Evolutionary conservation across 1,140 invertebrate genomes (phyloP).

Genomic region (Zaprionus nigranus): DNA sequence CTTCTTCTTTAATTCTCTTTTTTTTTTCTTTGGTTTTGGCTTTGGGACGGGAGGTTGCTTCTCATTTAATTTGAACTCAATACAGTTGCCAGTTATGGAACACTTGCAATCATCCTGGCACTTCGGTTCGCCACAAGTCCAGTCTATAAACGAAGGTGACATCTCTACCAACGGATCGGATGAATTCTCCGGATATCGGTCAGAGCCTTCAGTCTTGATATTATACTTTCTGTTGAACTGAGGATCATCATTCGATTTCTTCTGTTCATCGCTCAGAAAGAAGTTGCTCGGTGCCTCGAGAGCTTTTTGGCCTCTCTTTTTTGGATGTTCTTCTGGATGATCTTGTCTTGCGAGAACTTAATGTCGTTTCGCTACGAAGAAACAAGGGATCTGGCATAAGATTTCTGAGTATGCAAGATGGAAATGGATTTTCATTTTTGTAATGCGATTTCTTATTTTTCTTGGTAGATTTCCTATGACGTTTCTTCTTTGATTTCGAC

Average conservation of each 20-base stretch:
- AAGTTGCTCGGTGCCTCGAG: too few species aligned
- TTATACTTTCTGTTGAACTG: too few species aligned
- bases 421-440: not conserved
- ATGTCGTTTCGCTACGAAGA: not conserved
- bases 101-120: not conserved
- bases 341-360: not conserved
- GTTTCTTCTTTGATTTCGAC: conserved; percentile 12
- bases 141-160: not conserved
- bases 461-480: not conserved
- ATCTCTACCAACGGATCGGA: not conserved
- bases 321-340: not conserved
- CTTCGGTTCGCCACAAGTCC: not conserved
- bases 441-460: not conserved
- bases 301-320: not conserved
- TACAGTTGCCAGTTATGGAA: not conserved
- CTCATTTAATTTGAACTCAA: not conserved
- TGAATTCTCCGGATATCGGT: not conserved
- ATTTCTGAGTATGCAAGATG: not conserved
- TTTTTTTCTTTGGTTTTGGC: too few species aligned
- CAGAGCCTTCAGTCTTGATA: too few species aligned
- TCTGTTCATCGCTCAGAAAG: too few species aligned
- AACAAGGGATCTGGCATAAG: not conserved
- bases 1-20: too few species aligned
- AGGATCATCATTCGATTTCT: too few species aligned
- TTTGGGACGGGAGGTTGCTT: too few species aligned